Percentiles rank a stretch among this genome's conserved stretches.
Evolutionary conservation across 2,888 invertebrate species (phyloP).

Genomic region (Tinea semifulvella): DNA sequence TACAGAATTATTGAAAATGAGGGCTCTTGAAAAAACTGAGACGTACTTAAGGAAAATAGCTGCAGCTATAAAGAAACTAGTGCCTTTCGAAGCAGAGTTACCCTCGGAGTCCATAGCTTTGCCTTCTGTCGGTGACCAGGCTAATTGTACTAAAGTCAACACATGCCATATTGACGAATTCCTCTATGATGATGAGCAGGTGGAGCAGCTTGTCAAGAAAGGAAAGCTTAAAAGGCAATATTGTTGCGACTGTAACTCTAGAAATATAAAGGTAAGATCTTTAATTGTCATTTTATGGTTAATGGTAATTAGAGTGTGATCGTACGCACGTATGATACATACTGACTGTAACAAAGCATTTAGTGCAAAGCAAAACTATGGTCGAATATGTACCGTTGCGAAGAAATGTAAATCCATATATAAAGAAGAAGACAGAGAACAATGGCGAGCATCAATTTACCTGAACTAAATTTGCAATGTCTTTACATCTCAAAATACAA

Average conservation of each 20-base stretch:
- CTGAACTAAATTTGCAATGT: too few relatives aligned
- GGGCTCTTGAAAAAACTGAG: slow-evolving; percentile 31
- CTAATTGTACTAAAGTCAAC: slow-evolving; percentile 60
- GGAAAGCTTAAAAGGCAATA: slow-evolving; percentile 43
- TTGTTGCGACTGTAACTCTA: slow-evolving; percentile 46
- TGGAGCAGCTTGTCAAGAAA: slow-evolving; percentile 50
- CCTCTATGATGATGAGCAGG: slow-evolving; percentile 71
- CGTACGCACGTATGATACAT: too few relatives aligned
- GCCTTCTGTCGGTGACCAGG: slow-evolving; percentile 50
- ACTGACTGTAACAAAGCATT: too few relatives aligned
- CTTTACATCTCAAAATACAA: too few relatives aligned
- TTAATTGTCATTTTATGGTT: too few relatives aligned
- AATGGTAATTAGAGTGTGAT: too few relatives aligned
- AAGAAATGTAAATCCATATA: too few relatives aligned
- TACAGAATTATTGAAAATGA: slow-evolving; percentile 42
- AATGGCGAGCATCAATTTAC: too few relatives aligned
- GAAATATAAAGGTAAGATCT: slow-evolving; percentile 35
- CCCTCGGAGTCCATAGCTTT: slow-evolving; percentile 44
- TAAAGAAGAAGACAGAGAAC: too few relatives aligned
- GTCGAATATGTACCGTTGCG: too few relatives aligned
- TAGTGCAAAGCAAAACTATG: too few relatives aligned
- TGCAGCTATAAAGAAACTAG: slow-evolving; percentile 36
- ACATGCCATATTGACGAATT: slow-evolving; percentile 76
- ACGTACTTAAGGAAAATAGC: slow-evolving; percentile 40
- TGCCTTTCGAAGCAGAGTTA: slow-evolving; percentile 51